Base-by-base conservation (phyloP, 2,113 vertebrate genomes). In the Periophthalmodon schlosseri region DNA sequence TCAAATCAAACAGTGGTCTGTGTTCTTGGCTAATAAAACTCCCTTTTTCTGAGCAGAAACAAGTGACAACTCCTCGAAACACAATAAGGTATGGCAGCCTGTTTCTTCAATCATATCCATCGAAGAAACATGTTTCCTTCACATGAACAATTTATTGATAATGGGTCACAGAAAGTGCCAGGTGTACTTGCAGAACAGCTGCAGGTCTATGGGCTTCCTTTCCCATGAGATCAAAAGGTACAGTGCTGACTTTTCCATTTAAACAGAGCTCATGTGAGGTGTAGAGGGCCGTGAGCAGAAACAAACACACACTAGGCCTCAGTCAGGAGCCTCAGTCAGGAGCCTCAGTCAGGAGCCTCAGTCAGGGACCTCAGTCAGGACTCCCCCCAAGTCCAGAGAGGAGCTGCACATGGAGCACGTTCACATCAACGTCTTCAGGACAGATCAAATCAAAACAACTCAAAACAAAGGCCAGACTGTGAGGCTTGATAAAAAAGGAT, bases 101-200 rank as follows among this genome's bases (percentile, higher is more conserved):
- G 85, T 86, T 95, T 95, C 94, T 96, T 96, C 96, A 96, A 99
- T 96, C 94, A 98, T 93, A 90, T 97, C 96, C 96, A 96, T 96
- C 93, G 96, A 97, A 98, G 96, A 97, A 94, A 97, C 96, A 95
- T 80, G 88, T 93, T 92, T 96, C 96, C 96, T 96, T 97, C 96
- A 96, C 96, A 97, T 97, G 96, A 98, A 96, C 96, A 94, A 99
- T 99, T 99, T 99, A 99, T 98, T 99, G 95, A 98, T 93, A 97
- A 95, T 94, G 95, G 95, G 96, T 96, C 95, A 97, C 95, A 95
- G 82, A 95, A 90, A 95, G 95, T 94, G 95, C 95, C 94, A 95
- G 95, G 93, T 90, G 96, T 95, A 96, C 93, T 92, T 80, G 89
- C 88, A 86, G 91, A 96, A 97, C 96, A 97, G 95, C 95, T 96